Evolutionary conservation across 1,140 invertebrate species (phyloP).

Genomic region (Drosophila aff.): DNA sequence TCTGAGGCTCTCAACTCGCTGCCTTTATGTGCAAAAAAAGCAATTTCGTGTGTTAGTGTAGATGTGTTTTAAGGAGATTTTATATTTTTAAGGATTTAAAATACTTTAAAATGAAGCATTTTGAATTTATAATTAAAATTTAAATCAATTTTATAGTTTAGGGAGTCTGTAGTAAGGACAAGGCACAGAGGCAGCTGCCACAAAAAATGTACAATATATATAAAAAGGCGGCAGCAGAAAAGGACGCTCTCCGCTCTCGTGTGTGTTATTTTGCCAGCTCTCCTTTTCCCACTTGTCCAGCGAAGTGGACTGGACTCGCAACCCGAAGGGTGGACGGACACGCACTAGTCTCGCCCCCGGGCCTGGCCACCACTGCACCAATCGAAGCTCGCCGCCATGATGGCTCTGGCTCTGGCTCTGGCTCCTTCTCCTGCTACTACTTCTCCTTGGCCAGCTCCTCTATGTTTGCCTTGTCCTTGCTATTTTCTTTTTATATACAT

Average conservation of each 20-base stretch:
- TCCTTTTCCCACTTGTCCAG: constrained; percentile 38
- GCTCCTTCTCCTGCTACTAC: constrained; percentile 6
- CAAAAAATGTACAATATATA: constrained; percentile 31
- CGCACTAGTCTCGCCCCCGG: constrained; percentile 69
- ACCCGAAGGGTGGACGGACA: constrained; percentile 54
- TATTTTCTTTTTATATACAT: constrained; percentile 78
- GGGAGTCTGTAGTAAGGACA: too few species aligned
- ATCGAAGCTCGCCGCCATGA: constrained; percentile 74
- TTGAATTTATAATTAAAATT: neutral
- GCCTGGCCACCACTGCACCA: constrained; percentile 60
- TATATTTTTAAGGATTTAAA: neutral
- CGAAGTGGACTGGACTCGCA: constrained; percentile 4
- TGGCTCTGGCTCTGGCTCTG: constrained; percentile 9
- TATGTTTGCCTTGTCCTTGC: constrained; percentile 75
- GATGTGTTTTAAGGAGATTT: neutral
- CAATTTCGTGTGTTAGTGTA: neutral
- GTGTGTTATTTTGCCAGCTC: constrained; percentile 29
- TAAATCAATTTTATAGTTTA: neutral
- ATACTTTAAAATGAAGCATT: neutral
- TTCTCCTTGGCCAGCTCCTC: constrained; percentile 37
- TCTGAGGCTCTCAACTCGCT: neutral
- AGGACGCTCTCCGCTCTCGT: constrained; percentile 36
- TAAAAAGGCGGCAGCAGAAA: constrained; percentile 34
- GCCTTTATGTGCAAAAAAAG: neutral
- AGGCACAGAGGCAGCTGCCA: constrained; percentile 25